Conservation (phyloP, 1,140 invertebrate genomes). For the Ptiloglossa arizonensis region DNA sequence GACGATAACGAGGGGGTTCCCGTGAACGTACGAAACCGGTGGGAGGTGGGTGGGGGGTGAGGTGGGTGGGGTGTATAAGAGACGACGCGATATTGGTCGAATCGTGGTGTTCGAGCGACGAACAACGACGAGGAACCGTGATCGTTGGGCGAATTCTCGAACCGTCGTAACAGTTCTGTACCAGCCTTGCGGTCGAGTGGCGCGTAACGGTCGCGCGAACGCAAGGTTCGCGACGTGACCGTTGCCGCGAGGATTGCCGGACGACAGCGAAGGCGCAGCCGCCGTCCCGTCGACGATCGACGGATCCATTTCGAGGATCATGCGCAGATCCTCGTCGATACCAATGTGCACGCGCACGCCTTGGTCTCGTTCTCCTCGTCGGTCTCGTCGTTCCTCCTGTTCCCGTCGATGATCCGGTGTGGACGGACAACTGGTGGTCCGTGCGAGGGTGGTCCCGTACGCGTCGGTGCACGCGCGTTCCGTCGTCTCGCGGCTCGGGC, state of each 20-base stretch:
- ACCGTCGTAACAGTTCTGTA: conserved; percentile 61
- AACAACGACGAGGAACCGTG: background rate
- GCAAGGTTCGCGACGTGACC: conserved; percentile 20
- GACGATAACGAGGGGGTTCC: no score
- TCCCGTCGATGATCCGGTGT: background rate
- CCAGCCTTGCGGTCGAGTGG: conserved; percentile 76
- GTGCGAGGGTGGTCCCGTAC: background rate
- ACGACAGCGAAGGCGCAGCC: conserved; percentile 60
- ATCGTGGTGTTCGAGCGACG: no score
- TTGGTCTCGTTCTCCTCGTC: conserved; percentile 50
- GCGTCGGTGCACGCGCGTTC: background rate
- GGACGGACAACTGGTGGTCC: background rate
- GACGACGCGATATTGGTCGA: no score
- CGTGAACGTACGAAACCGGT: no score
- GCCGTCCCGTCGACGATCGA: conserved; percentile 82
- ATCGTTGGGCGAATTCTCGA: conserved; percentile 20
- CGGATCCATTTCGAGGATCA: conserved; percentile 85
- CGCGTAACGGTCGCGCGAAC: conserved; percentile 67
- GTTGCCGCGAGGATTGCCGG: conserved; percentile 41
- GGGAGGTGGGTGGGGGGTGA: no score
- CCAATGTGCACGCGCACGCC: conserved; percentile 82
- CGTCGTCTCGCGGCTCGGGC: background rate
- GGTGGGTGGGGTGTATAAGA: no score
- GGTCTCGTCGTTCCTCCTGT: background rate
- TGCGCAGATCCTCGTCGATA: conserved; percentile 84